Evolutionary conservation across 2,888 invertebrate species (phyloP).

Genomic region (Meghimatium bilineatum): DNA sequence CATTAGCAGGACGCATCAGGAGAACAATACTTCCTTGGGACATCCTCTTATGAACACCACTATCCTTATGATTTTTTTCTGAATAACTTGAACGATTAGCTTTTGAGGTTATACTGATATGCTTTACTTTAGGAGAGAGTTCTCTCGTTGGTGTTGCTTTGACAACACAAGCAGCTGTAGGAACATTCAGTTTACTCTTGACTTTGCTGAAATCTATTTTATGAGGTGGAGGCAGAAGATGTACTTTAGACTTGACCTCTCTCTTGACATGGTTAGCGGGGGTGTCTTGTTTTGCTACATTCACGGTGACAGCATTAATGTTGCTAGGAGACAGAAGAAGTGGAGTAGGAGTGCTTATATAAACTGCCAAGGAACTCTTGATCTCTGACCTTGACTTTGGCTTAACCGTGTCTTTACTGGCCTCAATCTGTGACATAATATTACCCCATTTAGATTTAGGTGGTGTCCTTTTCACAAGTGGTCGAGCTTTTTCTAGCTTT

Average conservation of each 20-base stretch:
- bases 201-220: slow-evolving; percentile 71
- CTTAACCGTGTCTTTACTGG: slow-evolving; percentile 79
- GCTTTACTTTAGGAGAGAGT: slow-evolving; percentile 38
- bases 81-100: slow-evolving; percentile 5
- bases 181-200: slow-evolving; percentile 66
- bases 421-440: slow-evolving; percentile 71
- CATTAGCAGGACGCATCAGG: neutral
- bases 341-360: slow-evolving; percentile 55
- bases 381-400: slow-evolving; percentile 85
- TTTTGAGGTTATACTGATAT: neutral
- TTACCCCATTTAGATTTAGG: slow-evolving; percentile 73
- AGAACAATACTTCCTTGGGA: slow-evolving; percentile 23
- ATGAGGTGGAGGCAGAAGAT: slow-evolving; percentile 51
- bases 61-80: neutral
- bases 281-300: slow-evolving; percentile 2
- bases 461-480: slow-evolving; percentile 65
- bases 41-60: neutral
- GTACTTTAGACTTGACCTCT: slow-evolving; percentile 30
- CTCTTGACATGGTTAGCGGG: neutral
- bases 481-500: slow-evolving; percentile 67
- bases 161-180: slow-evolving; percentile 51
- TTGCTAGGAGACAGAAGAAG: neutral
- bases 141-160: slow-evolving; percentile 43
- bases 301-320: neutral
- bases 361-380: slow-evolving; percentile 85